Evolutionary conservation across 2,888 invertebrate species (phyloP), one percentile per base, ranked within the genome.

Genomic region (Hetaerina titia): DNA sequence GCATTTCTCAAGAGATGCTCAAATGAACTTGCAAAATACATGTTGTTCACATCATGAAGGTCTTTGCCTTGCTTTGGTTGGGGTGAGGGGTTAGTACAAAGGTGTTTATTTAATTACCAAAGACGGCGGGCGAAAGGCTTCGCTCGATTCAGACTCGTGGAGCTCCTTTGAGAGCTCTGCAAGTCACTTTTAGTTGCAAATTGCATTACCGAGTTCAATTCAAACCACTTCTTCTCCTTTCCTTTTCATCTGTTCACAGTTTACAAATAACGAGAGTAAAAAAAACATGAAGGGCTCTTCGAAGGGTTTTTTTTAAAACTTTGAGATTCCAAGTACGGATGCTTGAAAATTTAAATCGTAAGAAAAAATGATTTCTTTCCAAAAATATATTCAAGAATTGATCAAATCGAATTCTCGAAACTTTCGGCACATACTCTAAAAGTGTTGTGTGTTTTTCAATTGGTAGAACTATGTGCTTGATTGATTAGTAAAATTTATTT

Each of bases 171-270:
- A 22, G 25, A n/a, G 31, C 7, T 22, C 17, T n/a, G 89, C n/a
- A 56, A 89, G 22, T 89, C 56, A 57, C 89, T 89, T 58, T 89
- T 89, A 81, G 89, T 89, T 89, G 56, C 58, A 89, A 56, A 89
- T 89, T 89, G n/a, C 89, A 89, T 89, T 89, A 89, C 56, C 57
- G n/a, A n/a, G 56, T 89, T 57, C 89, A 58, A 89, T 89, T 89
- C 89, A 57, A n/a, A 88, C 56, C 88, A 22, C 45, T 9, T 57
- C 89, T 56, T 57, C 89, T 89, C 89, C 89, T 56, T n/a, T 57
- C 89, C 58, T 89, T 89, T 89, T 89, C 89, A 58, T 89, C n/a
- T n/a, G 56, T 89, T 57, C 89, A 89, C 58, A 57, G 89, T 89
- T 89, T 89, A 89, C 57, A 56, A n/a, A 57, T 58, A n/a, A 56